Base-by-base conservation (phyloP, 2,888 invertebrate species). In the Coleophora flavipennella region DNA sequence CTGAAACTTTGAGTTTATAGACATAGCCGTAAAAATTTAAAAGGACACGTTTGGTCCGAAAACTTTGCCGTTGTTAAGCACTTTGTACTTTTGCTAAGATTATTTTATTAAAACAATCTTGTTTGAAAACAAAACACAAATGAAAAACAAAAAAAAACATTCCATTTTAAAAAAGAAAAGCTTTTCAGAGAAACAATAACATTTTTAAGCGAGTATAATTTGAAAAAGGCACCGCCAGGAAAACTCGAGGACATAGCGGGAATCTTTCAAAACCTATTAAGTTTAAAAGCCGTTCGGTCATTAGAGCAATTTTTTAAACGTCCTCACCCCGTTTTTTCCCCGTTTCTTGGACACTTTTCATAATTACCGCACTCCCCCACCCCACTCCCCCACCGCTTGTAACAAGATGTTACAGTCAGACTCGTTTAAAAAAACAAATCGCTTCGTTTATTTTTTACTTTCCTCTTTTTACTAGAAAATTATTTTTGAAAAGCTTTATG, bases 201-300 rank as follows among this genome's bases (percentile, higher is more conserved):
- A 4, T 6, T 20, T 20, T 20, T 20, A 6, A 4, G 3, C 20
- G 20, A 20, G 3, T 4, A 8, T n/a, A 31, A 31, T n/a, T 2
- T 31, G 11, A 31, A 31, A 31, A 20, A 20, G 20, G 6, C 20
- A 8, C 12, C 20, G 20, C 20, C 20, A 20, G 20, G 20, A 20
- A 20, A 20, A 20, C 20, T 20, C 20, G 4, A 29, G 9, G 10
- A 10, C 10, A 29, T 29, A 29, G 4, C 29, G 3, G 11, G 59
- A 66, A 69, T 73, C 67, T 67, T 71, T 78, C 75, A 58, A 64
- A 81, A 77, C 79, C 80, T 77, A 81, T 83, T 83, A 83, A 78
- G 53, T 75, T 67, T 76, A 71, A 79, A 78, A 78, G 79, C 78
- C 66, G 68, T 68, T 69, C 62, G 70, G 72, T 73, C 80, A 75